These are phyloP conservation scores for Notodonta dromedarius DNA, from an alignment of 2,888 invertebrate species.

Conservation along the genomic window DNA sequence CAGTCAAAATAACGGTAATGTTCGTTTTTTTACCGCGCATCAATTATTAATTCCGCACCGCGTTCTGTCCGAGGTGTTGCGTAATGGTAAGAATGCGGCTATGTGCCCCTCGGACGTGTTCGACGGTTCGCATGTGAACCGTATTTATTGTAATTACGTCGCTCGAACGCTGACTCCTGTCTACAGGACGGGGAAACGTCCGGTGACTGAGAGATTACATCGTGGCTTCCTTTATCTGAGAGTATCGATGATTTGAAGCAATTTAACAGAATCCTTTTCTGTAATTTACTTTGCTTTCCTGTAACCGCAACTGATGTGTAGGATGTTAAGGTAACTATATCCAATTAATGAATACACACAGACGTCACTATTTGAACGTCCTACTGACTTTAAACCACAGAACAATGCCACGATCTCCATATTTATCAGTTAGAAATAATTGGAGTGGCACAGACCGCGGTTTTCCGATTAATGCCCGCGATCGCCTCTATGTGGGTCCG, in stretches of 20 bases:
- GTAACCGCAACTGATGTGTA: slow-evolving; percentile 9
- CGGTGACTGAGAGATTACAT: slow-evolving; percentile 54
- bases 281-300: neutral
- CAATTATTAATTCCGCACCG: slow-evolving; percentile 34
- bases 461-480: slow-evolving; percentile 71
- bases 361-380: neutral
- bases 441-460: slow-evolving; percentile 69
- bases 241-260: slow-evolving; percentile 1
- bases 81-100: slow-evolving; percentile 68
- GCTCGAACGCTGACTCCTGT: slow-evolving; percentile 58
- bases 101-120: slow-evolving; percentile 54
- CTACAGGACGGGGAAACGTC: slow-evolving; percentile 52
- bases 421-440: slow-evolving; percentile 63
- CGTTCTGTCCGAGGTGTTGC: slow-evolving; percentile 53
- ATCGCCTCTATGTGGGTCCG: slow-evolving; percentile 64
- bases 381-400: slow-evolving; percentile 17
- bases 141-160: slow-evolving; percentile 78
- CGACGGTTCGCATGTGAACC: slow-evolving; percentile 65
- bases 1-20: slow-evolving; percentile 20
- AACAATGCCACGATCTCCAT: slow-evolving; percentile 47
- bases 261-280: slow-evolving; percentile 2
- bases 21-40: slow-evolving; percentile 26
- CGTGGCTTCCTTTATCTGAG: slow-evolving; percentile 56
- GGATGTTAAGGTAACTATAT: too few species aligned
- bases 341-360: neutral